Evolutionary conservation across 2,113 vertebrate genomes (phyloP), one percentile per base, ranked within the genome.

Genomic region (Nesoenas mayeri): DNA sequence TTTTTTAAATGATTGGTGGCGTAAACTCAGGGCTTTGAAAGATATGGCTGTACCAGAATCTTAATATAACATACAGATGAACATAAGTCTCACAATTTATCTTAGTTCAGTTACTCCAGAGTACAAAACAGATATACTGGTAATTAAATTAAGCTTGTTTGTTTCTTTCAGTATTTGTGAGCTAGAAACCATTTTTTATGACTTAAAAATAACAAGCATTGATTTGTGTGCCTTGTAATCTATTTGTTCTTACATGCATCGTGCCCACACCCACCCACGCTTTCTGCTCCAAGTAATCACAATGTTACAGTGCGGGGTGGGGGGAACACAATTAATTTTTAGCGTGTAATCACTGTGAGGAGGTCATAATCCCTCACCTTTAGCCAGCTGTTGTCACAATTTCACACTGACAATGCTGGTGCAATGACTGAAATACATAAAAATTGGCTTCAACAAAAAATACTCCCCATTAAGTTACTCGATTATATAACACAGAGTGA

Each of bases 71-170:
- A 28, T 31, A 77, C 16, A 93, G 85, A 96, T 74, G 67, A 36
- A 70, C 24, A 61, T 32, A 85, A 50, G 53, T 72, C 67, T 91
- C 67, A 48, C 87, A 58, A 71, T 97, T 95, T 85, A 81, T 94
- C 93, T 91, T 77, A 40, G 64, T 84, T 88, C 79, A 10, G 40
- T 78, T 60, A 58, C 57, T 93, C n/a, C 47, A 70, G 77, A 89
- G 91, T 70, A 88, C 58, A 84, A 95, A 93, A 82, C 36, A 93
- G 75, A 95, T 96, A 79, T 22, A 73, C 79, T 94, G 70, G 86
- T 78, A 95, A 93, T 96, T 83, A 96, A 94, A 94, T 89, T 91
- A 87, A 94, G 83, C 65, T 80, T 90, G 65, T 86, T 94, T 84
- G 53, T 82, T 85, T 91, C 20, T 91, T 91, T 93, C 58, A 51